Conservation (phyloP, 2,888 invertebrate genomes). For the Herminia tarsipennalis region DNA sequence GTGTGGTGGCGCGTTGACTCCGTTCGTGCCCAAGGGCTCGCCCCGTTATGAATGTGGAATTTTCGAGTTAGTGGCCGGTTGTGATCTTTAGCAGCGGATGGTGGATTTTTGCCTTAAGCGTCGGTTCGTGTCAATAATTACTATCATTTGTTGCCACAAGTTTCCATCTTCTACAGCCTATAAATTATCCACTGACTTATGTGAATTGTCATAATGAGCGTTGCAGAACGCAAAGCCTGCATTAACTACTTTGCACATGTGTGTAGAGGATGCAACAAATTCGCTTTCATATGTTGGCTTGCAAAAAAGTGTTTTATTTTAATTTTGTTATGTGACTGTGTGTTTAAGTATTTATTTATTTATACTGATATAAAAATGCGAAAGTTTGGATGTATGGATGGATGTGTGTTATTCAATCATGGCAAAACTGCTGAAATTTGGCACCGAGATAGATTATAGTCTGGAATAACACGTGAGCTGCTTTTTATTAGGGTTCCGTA, state of each 20-base stretch:
- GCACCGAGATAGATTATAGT: too few species aligned
- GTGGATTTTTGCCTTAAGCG: constrained; percentile 63
- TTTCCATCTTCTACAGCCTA: constrained; percentile 72
- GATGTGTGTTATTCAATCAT: too few species aligned
- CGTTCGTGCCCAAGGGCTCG: constrained; percentile 68
- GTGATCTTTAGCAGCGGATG: constrained; percentile 69
- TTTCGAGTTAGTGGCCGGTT: constrained; percentile 79
- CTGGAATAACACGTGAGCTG: too few species aligned
- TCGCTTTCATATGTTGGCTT: constrained; percentile 34
- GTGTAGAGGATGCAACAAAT: constrained; percentile 40
- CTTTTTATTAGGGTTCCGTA: too few species aligned
- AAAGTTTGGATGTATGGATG: too few species aligned
- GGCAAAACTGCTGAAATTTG: too few species aligned
- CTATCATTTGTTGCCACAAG: constrained; percentile 73
- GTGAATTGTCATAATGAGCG: constrained; percentile 77
- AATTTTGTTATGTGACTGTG: too few species aligned
- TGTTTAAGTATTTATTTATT: too few species aligned
- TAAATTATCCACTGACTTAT: constrained; percentile 76
- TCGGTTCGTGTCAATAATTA: constrained; percentile 82
- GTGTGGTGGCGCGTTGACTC: constrained; percentile 55
- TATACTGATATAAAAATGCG: too few species aligned
- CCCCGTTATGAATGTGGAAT: constrained; percentile 79
- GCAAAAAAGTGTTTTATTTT: too few species aligned
- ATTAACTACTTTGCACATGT: constrained; percentile 62
- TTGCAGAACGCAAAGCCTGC: constrained; percentile 60